phyloP scores from a whole-genome alignment of 2,888 invertebrate species.

The Trichogramma dendrolimi region DNA sequence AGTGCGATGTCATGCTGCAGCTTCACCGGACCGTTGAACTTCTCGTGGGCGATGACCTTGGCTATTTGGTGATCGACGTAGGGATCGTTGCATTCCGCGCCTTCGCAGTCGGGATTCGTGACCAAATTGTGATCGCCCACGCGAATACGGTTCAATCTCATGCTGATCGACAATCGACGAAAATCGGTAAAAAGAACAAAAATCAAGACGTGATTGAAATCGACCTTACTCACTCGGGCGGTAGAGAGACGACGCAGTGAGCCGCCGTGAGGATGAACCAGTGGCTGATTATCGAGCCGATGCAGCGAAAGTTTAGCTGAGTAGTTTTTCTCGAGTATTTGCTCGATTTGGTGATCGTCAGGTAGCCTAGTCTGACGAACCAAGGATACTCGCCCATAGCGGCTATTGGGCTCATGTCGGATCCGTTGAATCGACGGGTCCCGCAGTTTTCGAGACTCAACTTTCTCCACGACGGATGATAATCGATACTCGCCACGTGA shows the following conservation, averaged over 20 bases:
- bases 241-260: slow-evolving; percentile 47
- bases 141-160: slow-evolving; percentile 34
- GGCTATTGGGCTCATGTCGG: slow-evolving; percentile 61
- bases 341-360: background rate
- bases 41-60: slow-evolving; percentile 40
- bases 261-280: slow-evolving; percentile 51
- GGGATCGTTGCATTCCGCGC: slow-evolving; percentile 41
- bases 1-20: slow-evolving; percentile 49
- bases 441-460: slow-evolving; percentile 56
- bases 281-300: slow-evolving; percentile 49
- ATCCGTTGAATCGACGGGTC: slow-evolving; percentile 57
- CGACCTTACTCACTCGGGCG: slow-evolving; percentile 25
- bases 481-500: slow-evolving; percentile 20
- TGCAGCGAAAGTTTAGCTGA: slow-evolving; percentile 44
- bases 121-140: slow-evolving; percentile 47
- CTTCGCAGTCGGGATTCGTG: slow-evolving; percentile 42
- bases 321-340: slow-evolving; percentile 3
- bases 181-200: background rate
- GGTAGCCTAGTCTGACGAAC: slow-evolving; percentile 60
- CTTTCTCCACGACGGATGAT: slow-evolving; percentile 54
- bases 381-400: slow-evolving; percentile 63
- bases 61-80: slow-evolving; percentile 43
- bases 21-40: slow-evolving; percentile 38
- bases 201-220: slow-evolving; percentile 2
- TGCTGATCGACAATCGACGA: slow-evolving; percentile 25